These are phyloP conservation scores for Psophia crepitans DNA, from an alignment of 2,113 vertebrate genomes.

Conservation along the genomic window DNA sequence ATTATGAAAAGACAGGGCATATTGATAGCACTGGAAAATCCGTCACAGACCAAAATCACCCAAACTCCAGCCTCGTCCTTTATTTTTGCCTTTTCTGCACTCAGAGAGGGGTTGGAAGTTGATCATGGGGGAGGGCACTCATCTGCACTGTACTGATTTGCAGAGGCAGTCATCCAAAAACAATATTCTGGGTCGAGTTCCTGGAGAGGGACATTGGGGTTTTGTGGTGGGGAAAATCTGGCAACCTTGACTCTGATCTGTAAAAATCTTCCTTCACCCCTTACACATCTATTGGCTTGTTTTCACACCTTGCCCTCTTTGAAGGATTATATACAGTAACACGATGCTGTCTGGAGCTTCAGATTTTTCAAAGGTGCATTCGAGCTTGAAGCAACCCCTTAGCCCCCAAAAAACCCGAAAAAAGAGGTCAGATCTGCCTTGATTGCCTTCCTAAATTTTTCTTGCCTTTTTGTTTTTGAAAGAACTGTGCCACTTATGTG, in stretches of 20 bases:
- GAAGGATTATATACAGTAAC: constrained; percentile 8
- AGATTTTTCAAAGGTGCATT: background rate
- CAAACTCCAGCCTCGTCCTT: background rate
- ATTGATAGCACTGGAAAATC: background rate
- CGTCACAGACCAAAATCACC: background rate
- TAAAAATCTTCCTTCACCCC: constrained; percentile 51
- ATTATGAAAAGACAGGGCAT: background rate
- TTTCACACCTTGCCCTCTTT: constrained; percentile 55
- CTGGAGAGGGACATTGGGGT: constrained; percentile 65
- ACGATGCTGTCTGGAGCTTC: background rate
- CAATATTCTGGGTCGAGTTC: constrained; percentile 60
- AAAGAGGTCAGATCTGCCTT: background rate
- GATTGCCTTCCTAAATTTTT: background rate
- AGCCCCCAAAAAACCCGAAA: background rate
- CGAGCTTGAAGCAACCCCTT: background rate
- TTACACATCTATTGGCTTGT: constrained; percentile 36
- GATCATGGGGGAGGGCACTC: background rate
- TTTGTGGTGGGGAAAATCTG: constrained; percentile 60
- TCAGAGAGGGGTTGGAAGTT: background rate
- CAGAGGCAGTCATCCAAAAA: constrained; percentile 54
- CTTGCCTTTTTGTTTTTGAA: background rate
- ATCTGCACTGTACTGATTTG: constrained; percentile 19
- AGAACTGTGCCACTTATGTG: background rate
- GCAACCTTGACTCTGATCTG: constrained; percentile 50
- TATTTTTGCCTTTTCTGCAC: constrained; percentile 4